Evolutionary conservation across 2,113 vertebrate genomes (phyloP).

Genomic region (Alosa alosa): DNA sequence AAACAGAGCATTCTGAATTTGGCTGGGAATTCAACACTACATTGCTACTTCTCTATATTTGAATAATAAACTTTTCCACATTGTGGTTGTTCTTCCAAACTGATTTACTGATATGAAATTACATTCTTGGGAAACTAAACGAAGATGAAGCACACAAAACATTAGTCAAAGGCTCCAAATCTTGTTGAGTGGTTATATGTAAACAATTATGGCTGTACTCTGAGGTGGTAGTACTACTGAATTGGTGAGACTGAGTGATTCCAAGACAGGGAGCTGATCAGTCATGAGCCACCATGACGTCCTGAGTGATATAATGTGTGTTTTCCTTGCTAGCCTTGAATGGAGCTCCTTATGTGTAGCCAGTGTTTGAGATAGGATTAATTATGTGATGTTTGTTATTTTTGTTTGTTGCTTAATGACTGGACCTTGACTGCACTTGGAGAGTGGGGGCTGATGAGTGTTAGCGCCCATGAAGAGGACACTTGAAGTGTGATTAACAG

Average conservation of each 20-base stretch:
- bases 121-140: background rate
- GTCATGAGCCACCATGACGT: conserved; percentile 40
- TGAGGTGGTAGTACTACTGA: background rate
- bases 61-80: background rate
- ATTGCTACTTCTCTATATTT: too few relatives aligned
- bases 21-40: too few relatives aligned
- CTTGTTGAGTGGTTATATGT: background rate
- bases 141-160: background rate
- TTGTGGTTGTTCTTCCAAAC: background rate
- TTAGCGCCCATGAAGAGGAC: conserved; percentile 64
- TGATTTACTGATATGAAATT: background rate
- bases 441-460: conserved; percentile 53
- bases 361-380: conserved; percentile 57
- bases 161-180: too few relatives aligned
- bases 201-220: background rate
- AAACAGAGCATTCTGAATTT: too few relatives aligned
- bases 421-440: conserved; percentile 59
- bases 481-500: conserved; percentile 74
- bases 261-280: background rate
- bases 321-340: background rate
- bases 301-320: conserved; percentile 38
- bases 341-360: background rate
- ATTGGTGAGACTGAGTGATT: background rate
- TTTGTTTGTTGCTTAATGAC: conserved; percentile 61
- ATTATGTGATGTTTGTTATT: conserved; percentile 58